Evolutionary conservation across 2,113 vertebrate species (phyloP).

Genomic region (Mustelus asterias): DNA sequence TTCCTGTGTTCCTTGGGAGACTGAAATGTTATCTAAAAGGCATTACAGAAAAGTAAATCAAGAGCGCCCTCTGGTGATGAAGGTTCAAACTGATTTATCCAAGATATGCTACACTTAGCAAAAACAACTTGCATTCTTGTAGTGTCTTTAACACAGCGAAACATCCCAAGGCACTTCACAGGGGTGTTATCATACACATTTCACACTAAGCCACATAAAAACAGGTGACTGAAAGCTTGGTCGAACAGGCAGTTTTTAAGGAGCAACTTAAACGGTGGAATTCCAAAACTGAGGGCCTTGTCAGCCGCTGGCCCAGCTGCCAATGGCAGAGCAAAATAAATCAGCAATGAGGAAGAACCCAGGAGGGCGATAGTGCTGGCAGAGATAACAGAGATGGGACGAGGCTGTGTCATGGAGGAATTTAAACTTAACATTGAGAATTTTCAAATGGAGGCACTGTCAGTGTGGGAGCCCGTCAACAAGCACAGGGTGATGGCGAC

Average conservation of each 20-base stretch:
- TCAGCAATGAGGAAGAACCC: not conserved
- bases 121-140: not conserved
- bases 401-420: not conserved
- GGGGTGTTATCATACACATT: not conserved
- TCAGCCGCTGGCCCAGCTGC: too few relatives aligned
- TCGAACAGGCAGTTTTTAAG: not conserved
- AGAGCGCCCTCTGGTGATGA: slow-evolving; percentile 10
- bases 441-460: not conserved
- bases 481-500: not conserved
- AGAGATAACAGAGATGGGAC: not conserved
- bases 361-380: not conserved
- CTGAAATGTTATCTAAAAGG: not conserved
- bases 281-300: not conserved
- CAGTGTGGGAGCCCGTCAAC: not conserved
- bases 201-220: not conserved
- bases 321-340: not conserved
- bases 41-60: not conserved
- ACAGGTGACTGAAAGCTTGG: not conserved
- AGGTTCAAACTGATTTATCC: slow-evolving; percentile 22
- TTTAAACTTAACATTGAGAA: not conserved
- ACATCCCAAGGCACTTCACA: not conserved
- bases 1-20: not conserved
- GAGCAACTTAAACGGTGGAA: not conserved
- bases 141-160: not conserved
- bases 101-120: not conserved